These are phyloP conservation scores for Endomychus coccineus DNA, from an alignment of 2,888 invertebrate genomes.

Conservation along the genomic window DNA sequence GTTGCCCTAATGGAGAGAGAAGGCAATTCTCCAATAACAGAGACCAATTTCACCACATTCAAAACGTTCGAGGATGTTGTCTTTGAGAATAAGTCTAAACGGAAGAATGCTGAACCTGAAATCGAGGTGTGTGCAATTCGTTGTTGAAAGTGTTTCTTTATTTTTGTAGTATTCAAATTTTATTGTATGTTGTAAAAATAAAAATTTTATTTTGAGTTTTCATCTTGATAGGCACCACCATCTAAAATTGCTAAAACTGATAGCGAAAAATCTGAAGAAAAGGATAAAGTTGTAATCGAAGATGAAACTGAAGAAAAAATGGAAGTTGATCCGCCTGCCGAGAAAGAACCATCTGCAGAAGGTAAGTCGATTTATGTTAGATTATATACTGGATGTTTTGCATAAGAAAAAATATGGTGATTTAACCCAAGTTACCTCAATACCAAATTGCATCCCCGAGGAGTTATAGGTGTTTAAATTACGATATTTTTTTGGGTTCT, in stretches of 20 bases:
- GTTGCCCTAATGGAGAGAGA: slow-evolving; percentile 66
- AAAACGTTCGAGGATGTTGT: slow-evolving; percentile 55
- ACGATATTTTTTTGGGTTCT: too few species aligned
- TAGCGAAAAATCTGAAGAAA: slow-evolving; percentile 16
- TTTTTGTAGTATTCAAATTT: neutral
- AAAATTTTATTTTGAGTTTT: neutral
- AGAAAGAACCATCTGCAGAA: neutral
- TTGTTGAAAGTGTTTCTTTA: neutral
- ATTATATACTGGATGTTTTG: neutral
- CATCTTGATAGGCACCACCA: slow-evolving; percentile 39
- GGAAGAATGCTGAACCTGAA: slow-evolving; percentile 36
- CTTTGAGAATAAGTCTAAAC: slow-evolving; percentile 33
- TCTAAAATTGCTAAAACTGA: slow-evolving; percentile 51
- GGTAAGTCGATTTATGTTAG: neutral
- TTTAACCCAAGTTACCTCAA: too few species aligned
- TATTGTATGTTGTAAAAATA: too few species aligned
- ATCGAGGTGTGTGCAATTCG: slow-evolving; percentile 35
- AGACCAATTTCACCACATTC: slow-evolving; percentile 51
- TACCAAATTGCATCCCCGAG: too few species aligned
- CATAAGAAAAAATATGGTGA: too few species aligned
- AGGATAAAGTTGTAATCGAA: slow-evolving; percentile 21
- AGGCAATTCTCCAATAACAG: slow-evolving; percentile 65
- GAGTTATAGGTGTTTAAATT: too few species aligned
- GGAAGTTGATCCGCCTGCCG: slow-evolving; percentile 8
- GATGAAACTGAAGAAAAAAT: slow-evolving; percentile 20